Evolutionary conservation across 2,888 invertebrate genomes (phyloP), one percentile per base, ranked within the genome.

Genomic region (Diarsia dahlii): DNA sequence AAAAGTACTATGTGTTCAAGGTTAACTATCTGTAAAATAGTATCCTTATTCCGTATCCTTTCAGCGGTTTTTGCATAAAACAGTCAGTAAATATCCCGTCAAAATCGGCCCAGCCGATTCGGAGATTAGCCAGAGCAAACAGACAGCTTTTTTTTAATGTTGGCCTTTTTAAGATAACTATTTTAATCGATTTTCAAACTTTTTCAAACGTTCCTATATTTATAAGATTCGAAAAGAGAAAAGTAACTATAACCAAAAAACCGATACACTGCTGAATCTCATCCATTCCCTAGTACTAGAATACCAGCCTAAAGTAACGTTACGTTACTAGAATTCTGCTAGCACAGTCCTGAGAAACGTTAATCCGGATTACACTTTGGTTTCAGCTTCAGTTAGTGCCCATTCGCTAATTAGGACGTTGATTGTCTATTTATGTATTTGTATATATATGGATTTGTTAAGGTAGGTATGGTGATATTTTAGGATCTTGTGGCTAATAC

Each of bases 281-380:
- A 46, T 18, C 18, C 28, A 10, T 52, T 64, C 18, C 6, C 54
- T 15, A n/a, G 8, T n/a, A 23, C 23, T 75, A 34, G n/a, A 81
- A 63, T n/a, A 70, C 13, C 15, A 5, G 1, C 28, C 23, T 62
- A 34, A 80, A 9, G 0, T 20, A n/a, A 34, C n/a, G 63, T 74
- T 13, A 23, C 15, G n/a, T 65, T 68, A 65, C 54, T 28, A 13
- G 70, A 65, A 81, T 74, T 56, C 75, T 58, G n/a, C 45, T 56
- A 58, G 23, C 50, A n/a, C 18, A 28, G 23, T 68, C 50, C 76
- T 68, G 39, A 74, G 84, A 60, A 62, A 62, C 67, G 54, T 81
- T 60, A 82, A 84, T 65, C 81, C 81, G 84, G 81, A 81, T 82
- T 84, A 84, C 81, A 56, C 39, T 54, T 84, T 64, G 66, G 68